Conservation (phyloP, 2,888 invertebrate genomes). For the Himalopsyche anomala region DNA sequence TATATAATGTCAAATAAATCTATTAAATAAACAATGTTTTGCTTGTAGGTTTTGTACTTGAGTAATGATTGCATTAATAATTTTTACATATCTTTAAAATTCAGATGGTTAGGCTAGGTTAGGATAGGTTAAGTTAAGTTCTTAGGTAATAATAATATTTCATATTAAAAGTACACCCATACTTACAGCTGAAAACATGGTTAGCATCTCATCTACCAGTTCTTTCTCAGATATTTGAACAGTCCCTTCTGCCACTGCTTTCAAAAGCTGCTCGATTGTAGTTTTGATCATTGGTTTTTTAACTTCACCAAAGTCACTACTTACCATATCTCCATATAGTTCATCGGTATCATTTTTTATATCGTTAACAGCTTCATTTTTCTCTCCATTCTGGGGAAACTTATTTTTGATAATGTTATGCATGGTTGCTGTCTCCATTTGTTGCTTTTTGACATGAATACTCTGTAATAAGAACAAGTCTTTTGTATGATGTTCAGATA, state of each 20-base stretch:
- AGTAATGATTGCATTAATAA: no score
- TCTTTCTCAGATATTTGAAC: constrained; percentile 51
- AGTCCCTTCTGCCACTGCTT: constrained; percentile 9
- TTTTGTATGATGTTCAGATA: not conserved
- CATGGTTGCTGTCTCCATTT: not conserved
- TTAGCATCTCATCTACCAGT: constrained; percentile 57
- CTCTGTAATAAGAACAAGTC: not conserved
- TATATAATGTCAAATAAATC: no score
- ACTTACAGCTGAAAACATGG: constrained; percentile 56
- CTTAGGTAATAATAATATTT: no score
- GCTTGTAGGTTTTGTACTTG: no score
- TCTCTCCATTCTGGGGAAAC: not conserved
- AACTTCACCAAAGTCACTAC: not conserved
- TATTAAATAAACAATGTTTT: no score
- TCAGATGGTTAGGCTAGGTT: no score
- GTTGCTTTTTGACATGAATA: not conserved
- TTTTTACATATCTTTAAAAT: no score
- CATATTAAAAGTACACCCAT: not conserved
- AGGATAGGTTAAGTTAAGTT: no score
- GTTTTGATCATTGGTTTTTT: constrained; percentile 45
- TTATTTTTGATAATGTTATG: constrained; percentile 39
- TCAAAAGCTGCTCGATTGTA: constrained; percentile 50
- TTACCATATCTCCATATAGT: constrained; percentile 47
- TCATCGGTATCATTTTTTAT: not conserved
- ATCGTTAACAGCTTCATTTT: not conserved